A percentile compares a stretch with the other conserved stretches of the same genome.
These are phyloP conservation scores for Lophius americanus DNA, from an alignment of 2,797 vertebrate genomes.

Conservation along the genomic window DNA sequence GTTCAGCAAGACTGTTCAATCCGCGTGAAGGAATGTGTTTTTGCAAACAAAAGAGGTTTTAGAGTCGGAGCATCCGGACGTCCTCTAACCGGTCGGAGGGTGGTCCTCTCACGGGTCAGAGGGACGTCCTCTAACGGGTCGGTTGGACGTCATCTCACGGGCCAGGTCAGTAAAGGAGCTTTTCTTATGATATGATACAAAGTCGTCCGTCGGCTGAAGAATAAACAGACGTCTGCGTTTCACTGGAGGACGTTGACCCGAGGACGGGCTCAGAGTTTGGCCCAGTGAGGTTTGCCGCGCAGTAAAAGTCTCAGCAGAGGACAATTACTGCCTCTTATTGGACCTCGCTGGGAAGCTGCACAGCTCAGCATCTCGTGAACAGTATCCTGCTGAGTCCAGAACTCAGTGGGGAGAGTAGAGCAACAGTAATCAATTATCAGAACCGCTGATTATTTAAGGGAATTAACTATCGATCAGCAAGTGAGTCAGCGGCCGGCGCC, in stretches of 20 bases:
- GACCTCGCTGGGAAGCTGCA: conserved; percentile 53
- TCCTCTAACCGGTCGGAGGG: too few species aligned
- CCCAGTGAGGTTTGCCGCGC: conserved; percentile 12
- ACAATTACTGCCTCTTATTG: conserved; percentile 40
- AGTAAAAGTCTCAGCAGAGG: conserved; percentile 34
- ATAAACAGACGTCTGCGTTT: conserved; percentile 20
- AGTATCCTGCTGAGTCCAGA: conserved; percentile 47
- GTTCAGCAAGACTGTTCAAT: too few species aligned
- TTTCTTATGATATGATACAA: too few species aligned
- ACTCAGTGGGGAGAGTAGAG: conserved; percentile 72
- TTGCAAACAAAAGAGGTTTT: too few species aligned
- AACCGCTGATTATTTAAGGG: conserved; percentile 81
- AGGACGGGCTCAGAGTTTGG: conserved; percentile 3
- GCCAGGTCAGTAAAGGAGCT: too few species aligned
- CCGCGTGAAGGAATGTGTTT: too few species aligned
- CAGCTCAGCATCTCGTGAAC: conserved; percentile 66
- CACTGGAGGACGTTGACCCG: neutral
- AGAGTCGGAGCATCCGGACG: too few species aligned
- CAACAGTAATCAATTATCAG: conserved; percentile 79
- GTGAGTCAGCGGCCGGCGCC: conserved; percentile 70
- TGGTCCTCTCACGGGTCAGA: too few species aligned
- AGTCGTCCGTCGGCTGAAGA: too few species aligned
- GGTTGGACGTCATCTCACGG: too few species aligned
- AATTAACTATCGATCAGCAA: conserved; percentile 85
- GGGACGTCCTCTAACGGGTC: too few species aligned